Base-by-base conservation (phyloP, 2,888 invertebrate genomes). In the Mongoloraphidia duomilia region DNA sequence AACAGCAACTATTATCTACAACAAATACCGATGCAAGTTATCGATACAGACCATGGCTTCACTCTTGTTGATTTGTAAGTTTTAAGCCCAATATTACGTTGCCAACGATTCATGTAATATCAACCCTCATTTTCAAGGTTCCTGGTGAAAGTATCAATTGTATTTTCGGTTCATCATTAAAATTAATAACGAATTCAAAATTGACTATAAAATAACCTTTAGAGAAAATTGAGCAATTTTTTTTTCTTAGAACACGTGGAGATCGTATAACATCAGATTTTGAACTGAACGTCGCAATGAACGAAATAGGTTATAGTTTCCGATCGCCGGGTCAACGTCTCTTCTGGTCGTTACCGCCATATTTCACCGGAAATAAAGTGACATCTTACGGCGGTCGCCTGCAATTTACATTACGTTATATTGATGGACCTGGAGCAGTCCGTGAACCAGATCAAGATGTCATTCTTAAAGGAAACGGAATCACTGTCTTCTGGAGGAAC, bases 311-410 rank as follows among this genome's bases (percentile, higher is more conserved):
- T 12, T 81, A 79, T 58, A 66, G 65, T 1, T 75, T 75, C 55
- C 57, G 70, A 54, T 70, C 71, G 8, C 54, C 63, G 54, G 55
- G 67, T 49, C 61, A 73, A 59, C 60, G 75, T 58, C 67, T 80
- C 41, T 89, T 79, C 67, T 89, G 88, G 88, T 82, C 84, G 2
- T 65, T 90, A 26, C 87, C 88, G 8, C 63, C 75, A 37, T 67
- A 68, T 38, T 79, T 84, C 58, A 75, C 79, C 37, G 85, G 84
- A 40, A 82, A 85, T 60, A 74, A 87, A 70, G 73, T 94, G 8
- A 76, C 84, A 49, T 91, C 94, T 0, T 95, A 94, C 62, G 93
- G 93, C 1, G 94, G 94, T 1, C 73, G 74, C 46, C 65, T 95
- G 6, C 79, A 79, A 12, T 77, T 91, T 52, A 82, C 80, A 0